Evolutionary conservation across 2,888 invertebrate genomes (phyloP), one percentile per base, ranked within the genome.

Genomic region (Synergus laeviventris): DNA sequence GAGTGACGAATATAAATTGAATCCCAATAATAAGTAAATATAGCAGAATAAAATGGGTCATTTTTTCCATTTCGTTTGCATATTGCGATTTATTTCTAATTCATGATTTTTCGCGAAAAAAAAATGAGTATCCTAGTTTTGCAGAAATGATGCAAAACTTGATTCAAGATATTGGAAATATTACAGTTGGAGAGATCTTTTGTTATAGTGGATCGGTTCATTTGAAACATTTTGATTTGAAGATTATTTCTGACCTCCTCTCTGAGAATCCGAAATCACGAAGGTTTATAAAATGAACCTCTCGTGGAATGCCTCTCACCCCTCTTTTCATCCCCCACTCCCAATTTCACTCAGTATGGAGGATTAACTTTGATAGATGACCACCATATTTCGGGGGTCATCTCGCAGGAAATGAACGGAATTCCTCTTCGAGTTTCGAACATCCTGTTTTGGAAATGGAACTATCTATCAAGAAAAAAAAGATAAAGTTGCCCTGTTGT

Each of bases 331-430:
- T 31, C 5, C 31, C 31, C 14, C 14, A 21, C 24, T 24, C 14
- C 24, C 59, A 36, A 70, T n/a, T 49, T 70, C 24, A 36, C 49
- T 49, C 36, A 54, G 49, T 70, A 49, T 31, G n/a, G 31, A 36
- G 70, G 70, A 70, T 70, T 70, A 36, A 36, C 70, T 70, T 49
- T 70, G 70, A 70, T 70, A 18, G 5, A 70, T 70, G 49, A 16
- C 49, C 49, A 18, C 31, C 70, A 66, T 66, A 66, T 49, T 70
- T 70, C 49, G 70, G 49, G 31, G 31, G 70, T 70, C 49, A 70
- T 70, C 49, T 70, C 31, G 4, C 49, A 70, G 49, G 70, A 70
- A 49, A 70, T 70, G 11, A 31, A n/a, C 49, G 31, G 49, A 54
- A 70, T 70, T 36, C 70, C 49, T 70, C 70, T 70, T 66, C 45